phyloP scores from a whole-genome alignment of 1,140 invertebrate species.

The Lordiphosa mommai region DNA sequence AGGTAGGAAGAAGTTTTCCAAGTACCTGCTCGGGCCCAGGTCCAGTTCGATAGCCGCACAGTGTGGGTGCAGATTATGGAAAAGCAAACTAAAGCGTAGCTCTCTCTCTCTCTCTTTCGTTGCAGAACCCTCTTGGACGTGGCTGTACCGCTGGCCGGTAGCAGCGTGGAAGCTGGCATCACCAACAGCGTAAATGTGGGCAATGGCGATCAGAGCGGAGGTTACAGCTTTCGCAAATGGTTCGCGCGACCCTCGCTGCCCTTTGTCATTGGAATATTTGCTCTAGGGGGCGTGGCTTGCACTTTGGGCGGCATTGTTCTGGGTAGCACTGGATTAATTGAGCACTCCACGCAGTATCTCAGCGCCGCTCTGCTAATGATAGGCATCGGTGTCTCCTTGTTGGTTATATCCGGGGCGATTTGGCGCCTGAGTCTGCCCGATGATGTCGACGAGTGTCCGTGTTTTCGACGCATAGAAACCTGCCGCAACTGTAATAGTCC shows the following conservation, averaged over 20 bases:
- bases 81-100: constrained; percentile 7
- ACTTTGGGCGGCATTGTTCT: constrained; percentile 73
- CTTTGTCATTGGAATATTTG: constrained; percentile 76
- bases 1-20: neutral
- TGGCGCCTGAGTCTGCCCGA: constrained; percentile 70
- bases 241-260: constrained; percentile 68
- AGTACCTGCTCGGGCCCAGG: constrained; percentile 16
- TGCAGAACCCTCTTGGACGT: constrained; percentile 46
- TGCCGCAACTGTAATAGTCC: constrained; percentile 73
- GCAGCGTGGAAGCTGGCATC: constrained; percentile 19
- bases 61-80: neutral
- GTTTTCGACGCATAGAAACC: constrained; percentile 63
- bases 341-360: constrained; percentile 74
- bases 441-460: constrained; percentile 65
- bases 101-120: constrained; percentile 1
- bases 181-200: constrained; percentile 12
- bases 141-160: constrained; percentile 37
- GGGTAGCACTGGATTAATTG: constrained; percentile 70
- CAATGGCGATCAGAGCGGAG: constrained; percentile 12
- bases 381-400: constrained; percentile 69
- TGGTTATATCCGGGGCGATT: constrained; percentile 73
- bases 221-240: constrained; percentile 60
- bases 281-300: constrained; percentile 71
- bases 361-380: constrained; percentile 76
- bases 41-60: constrained; percentile 7